Conservation (phyloP, 2,113 vertebrate species). For the Stegostoma tigrinum region DNA sequence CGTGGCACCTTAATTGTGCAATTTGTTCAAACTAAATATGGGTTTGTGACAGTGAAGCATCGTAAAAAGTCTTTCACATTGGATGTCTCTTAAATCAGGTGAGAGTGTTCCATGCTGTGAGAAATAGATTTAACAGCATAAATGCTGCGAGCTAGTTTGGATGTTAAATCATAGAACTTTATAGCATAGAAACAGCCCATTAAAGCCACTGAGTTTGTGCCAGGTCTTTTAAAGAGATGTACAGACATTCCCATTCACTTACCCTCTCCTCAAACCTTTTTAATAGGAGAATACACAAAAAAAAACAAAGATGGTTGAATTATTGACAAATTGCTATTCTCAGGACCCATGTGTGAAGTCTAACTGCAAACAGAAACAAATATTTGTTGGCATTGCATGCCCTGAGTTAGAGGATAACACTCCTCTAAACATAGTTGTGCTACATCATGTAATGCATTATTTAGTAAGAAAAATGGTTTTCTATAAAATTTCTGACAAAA, state of each 20-base stretch:
- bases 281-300: neutral
- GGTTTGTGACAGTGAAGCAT: neutral
- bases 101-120: too few relatives aligned
- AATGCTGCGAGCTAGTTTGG: neutral
- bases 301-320: neutral
- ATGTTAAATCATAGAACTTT: neutral
- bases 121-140: neutral
- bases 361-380: neutral
- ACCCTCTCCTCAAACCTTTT: neutral
- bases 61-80: neutral
- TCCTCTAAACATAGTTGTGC: neutral
- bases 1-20: constrained; percentile 11
- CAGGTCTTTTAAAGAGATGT: neutral
- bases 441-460: neutral
- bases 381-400: neutral
- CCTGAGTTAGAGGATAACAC: neutral
- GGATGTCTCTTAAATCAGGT: neutral
- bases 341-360: neutral
- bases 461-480: neutral
- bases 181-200: neutral
- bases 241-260: neutral
- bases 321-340: neutral
- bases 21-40: neutral
- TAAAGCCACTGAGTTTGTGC: neutral
- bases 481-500: neutral